Percentiles rank a stretch among this genome's conserved stretches.
Evolutionary conservation across 2,797 vertebrate genomes (phyloP).

Genomic region (Hydrolagus colliei): DNA sequence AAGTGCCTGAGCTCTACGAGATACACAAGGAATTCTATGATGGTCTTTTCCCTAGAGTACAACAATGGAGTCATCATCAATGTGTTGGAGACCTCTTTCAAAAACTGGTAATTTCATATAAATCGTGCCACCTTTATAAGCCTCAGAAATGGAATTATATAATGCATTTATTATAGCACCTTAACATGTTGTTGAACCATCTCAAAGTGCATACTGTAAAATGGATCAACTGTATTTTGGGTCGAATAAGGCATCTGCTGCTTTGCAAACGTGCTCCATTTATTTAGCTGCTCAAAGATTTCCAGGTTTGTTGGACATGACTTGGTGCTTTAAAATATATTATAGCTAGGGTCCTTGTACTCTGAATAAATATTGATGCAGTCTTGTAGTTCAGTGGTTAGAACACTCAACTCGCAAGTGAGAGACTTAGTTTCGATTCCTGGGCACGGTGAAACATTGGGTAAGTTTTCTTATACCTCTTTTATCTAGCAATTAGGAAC

Average conservation of each 20-base stretch:
- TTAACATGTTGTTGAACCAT: too few species aligned
- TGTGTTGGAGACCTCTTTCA: constrained; percentile 95
- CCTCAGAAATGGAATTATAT: neutral
- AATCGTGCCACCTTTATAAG: neutral
- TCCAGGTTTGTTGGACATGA: neutral
- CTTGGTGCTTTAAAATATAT: neutral
- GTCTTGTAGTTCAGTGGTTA: too few species aligned
- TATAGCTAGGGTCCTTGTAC: neutral
- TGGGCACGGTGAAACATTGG: too few species aligned
- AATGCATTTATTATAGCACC: too few species aligned
- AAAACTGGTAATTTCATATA: constrained; percentile 69
- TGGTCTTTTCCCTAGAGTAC: constrained; percentile 79
- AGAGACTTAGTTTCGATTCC: too few species aligned
- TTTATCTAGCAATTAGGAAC: too few species aligned
- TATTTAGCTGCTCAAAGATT: neutral
- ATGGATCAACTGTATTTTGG: too few species aligned
- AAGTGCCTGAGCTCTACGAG: constrained; percentile 96
- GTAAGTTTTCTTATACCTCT: too few species aligned
- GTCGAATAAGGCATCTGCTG: too few species aligned
- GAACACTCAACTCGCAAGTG: too few species aligned
- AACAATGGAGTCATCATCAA: constrained; percentile 93
- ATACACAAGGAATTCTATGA: constrained; percentile 97
- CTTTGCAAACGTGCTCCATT: neutral
- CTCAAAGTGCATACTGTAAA: too few species aligned
- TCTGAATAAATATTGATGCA: neutral